A percentile compares a stretch with the other conserved stretches of the same genome.
These are phyloP conservation scores for Epicauta chinensis DNA, from an alignment of 1,140 invertebrate genomes.

Conservation along the genomic window DNA sequence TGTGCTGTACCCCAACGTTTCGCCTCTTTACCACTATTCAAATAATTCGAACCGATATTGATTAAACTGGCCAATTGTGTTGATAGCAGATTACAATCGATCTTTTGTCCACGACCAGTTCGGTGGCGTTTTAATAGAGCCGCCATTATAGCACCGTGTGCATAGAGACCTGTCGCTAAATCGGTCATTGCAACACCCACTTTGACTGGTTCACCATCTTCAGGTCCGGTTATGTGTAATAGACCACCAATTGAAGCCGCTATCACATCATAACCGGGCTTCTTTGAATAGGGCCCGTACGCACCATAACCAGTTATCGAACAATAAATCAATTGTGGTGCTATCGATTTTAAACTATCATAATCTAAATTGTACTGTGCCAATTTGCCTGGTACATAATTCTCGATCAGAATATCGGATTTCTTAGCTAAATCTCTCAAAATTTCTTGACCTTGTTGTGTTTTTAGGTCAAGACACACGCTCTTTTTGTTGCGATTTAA, in stretches of 20 bases:
- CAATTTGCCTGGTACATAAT: constrained; percentile 90
- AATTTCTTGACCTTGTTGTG: constrained; percentile 60
- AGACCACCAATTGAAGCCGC: constrained; percentile 88
- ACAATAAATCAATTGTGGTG: constrained; percentile 86
- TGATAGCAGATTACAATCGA: constrained; percentile 89
- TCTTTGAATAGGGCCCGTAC: constrained; percentile 74
- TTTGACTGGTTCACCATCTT: constrained; percentile 81
- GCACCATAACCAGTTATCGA: constrained; percentile 90
- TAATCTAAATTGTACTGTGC: constrained; percentile 74
- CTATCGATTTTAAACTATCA: constrained; percentile 59
- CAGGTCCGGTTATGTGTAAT: constrained; percentile 81
- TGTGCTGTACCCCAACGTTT: constrained; percentile 83
- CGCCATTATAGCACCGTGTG: constrained; percentile 92
- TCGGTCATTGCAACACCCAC: constrained; percentile 91
- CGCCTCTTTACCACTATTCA: constrained; percentile 78
- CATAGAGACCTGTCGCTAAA: constrained; percentile 86
- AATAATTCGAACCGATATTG: constrained; percentile 85
- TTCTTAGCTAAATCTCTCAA: constrained; percentile 65
- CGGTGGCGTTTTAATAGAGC: constrained; percentile 72
- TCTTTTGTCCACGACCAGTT: constrained; percentile 82
- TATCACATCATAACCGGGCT: constrained; percentile 93
- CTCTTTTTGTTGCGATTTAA: constrained; percentile 96
- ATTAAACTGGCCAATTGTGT: constrained; percentile 86
- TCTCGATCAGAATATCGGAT: constrained; percentile 89
- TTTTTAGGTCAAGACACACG: constrained; percentile 80